Conservation (phyloP, 1,140 invertebrate species). For the Pantala flavescens region DNA sequence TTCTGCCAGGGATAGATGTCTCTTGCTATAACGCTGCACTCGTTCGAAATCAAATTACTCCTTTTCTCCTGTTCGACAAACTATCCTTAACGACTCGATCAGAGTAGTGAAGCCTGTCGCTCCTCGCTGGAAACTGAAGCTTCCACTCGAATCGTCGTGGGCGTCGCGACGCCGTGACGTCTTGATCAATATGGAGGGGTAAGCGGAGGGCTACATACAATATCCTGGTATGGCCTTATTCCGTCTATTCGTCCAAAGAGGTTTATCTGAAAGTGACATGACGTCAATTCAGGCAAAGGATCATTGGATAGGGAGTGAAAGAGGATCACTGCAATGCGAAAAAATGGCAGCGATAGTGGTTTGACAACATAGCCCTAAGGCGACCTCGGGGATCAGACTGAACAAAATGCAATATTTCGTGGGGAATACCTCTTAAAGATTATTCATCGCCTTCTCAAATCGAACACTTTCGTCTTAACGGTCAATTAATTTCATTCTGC, state of each 20-base stretch:
- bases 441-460: too few species aligned
- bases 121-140: background rate
- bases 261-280: background rate
- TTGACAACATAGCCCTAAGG: too few species aligned
- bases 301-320: background rate
- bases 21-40: too few species aligned
- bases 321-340: background rate
- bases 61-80: background rate
- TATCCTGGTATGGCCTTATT: background rate
- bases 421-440: too few species aligned
- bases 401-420: too few species aligned
- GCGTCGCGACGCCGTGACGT: slow-evolving; percentile 4
- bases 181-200: background rate
- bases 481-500: too few species aligned
- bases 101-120: background rate
- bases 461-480: too few species aligned
- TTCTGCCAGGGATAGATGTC: too few species aligned
- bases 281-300: background rate
- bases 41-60: too few species aligned
- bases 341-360: background rate
- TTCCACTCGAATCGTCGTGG: background rate
- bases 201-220: background rate
- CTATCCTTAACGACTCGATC: background rate
- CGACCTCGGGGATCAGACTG: too few species aligned
- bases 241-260: background rate